Evolutionary conservation across 2,888 invertebrate genomes (phyloP), one percentile per base, ranked within the genome.

Genomic region (Lasioglossum pauxillum): DNA sequence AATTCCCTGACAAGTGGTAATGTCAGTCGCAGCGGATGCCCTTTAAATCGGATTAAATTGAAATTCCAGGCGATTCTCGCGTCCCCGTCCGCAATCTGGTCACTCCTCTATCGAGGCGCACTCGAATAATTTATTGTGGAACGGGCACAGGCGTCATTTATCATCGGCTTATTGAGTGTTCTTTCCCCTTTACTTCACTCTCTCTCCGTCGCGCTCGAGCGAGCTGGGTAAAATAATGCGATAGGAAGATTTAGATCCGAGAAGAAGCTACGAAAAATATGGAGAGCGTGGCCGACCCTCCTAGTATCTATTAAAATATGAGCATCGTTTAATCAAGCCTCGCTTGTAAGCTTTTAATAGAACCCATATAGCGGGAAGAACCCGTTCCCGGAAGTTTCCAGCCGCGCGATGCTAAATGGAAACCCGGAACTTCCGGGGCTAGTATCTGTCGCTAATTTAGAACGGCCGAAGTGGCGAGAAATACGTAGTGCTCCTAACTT

Each of bases 11-110:
- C 82, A 75, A 82, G 31, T 46, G 76, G 75, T 27, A 27, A 77
- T 67, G 83, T 82, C 83, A 84, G 73, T 82, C 72, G 64, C 82
- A 84, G 73, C 41, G 67, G 67, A 27, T 46, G 49, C 78, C 69
- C 69, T 84, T 75, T 78, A 82, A 84, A 84, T 84, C 77, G 83
- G 84, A 83, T 83, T 83, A 78, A 78, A 84, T 83, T 53, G 84
- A 82, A 75, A 83, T 71, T 78, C 49, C 74, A 74, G 64, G 67
- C 69, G 41, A 46, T 77, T 57, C 72, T 57, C 46, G 75, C 49
- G 53, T 23, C 44, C 44, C 64, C 44, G 67, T 69, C 23, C 69
- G 41, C 83, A 57, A 74, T 73, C 73, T 67, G 76, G 27, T 60
- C 72, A 64, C 31, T 41, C 46, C 38, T 49, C 77, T 19, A 77